A percentile compares a stretch with the other conserved stretches of the same genome.
phyloP scores from a whole-genome alignment of 2,888 invertebrate genomes.

The Diarsia mendica region DNA sequence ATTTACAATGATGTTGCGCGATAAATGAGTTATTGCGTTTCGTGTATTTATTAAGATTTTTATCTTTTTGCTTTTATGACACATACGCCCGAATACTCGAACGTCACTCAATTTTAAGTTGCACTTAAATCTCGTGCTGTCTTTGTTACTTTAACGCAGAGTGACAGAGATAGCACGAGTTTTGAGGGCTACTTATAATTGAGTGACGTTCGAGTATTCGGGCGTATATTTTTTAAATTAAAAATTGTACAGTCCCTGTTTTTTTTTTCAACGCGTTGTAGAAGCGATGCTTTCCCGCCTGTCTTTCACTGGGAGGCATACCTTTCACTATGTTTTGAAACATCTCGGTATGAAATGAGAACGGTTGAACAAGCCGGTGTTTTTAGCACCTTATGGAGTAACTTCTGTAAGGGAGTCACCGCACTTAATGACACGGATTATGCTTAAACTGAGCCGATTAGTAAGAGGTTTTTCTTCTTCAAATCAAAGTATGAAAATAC shows the following conservation, averaged over 20 bases:
- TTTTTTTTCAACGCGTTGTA: neutral
- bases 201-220: too few species aligned
- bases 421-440: neutral
- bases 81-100: too few species aligned
- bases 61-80: neutral
- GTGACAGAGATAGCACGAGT: too few species aligned
- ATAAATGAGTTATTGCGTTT: neutral
- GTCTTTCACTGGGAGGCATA: slow-evolving; percentile 27
- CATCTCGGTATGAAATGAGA: slow-evolving; percentile 60
- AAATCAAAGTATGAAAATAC: neutral
- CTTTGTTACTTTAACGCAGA: too few species aligned
- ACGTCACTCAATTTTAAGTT: too few species aligned
- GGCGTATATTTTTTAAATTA: neutral
- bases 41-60: neutral
- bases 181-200: too few species aligned
- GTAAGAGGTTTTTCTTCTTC: neutral
- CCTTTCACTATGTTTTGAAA: slow-evolving; percentile 65
- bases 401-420: slow-evolving; percentile 3
- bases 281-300: slow-evolving; percentile 16
- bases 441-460: neutral
- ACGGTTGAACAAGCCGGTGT: slow-evolving; percentile 61
- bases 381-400: slow-evolving; percentile 57
- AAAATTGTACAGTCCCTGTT: neutral
- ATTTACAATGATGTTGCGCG: neutral
- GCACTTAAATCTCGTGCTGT: too few species aligned